Conservation (phyloP, 2,888 invertebrate genomes). For the Leucania comma region DNA sequence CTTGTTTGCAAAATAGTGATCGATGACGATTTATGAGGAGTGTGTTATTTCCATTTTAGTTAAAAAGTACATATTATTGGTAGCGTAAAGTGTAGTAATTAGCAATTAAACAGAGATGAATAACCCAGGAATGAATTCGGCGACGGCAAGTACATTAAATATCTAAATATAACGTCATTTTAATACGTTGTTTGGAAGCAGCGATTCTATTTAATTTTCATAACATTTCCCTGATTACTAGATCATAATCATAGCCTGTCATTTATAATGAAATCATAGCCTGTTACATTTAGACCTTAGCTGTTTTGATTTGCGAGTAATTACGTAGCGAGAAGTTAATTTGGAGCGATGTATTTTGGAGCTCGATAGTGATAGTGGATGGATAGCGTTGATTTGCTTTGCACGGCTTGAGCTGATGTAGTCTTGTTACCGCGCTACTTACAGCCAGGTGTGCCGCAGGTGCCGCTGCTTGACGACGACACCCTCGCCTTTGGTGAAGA, state of each 20-base stretch:
- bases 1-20: constrained; percentile 44
- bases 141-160: constrained; percentile 80
- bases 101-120: constrained; percentile 67
- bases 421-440: constrained; percentile 80
- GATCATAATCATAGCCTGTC: constrained; percentile 38
- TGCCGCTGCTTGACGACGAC: constrained; percentile 96
- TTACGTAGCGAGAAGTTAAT: constrained; percentile 41
- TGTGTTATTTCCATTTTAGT: constrained; percentile 20
- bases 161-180: constrained; percentile 3
- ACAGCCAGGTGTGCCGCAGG: constrained; percentile 92
- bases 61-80: constrained; percentile 7
- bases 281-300: constrained; percentile 43
- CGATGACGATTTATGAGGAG: constrained; percentile 55
- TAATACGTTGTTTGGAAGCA: constrained; percentile 39
- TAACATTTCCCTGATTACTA: constrained; percentile 35
- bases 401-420: constrained; percentile 88
- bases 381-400: constrained; percentile 72
- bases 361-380: constrained; percentile 29
- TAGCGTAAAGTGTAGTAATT: constrained; percentile 8
- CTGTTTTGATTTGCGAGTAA: constrained; percentile 70
- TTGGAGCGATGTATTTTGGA: constrained; percentile 26
- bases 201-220: constrained; percentile 33
- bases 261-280: constrained; percentile 33
- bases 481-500: constrained; percentile 97
- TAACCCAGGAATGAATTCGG: constrained; percentile 85